Evolutionary conservation across 2,797 vertebrate genomes (phyloP).

Genomic region (Microcaecilia unicolor): DNA sequence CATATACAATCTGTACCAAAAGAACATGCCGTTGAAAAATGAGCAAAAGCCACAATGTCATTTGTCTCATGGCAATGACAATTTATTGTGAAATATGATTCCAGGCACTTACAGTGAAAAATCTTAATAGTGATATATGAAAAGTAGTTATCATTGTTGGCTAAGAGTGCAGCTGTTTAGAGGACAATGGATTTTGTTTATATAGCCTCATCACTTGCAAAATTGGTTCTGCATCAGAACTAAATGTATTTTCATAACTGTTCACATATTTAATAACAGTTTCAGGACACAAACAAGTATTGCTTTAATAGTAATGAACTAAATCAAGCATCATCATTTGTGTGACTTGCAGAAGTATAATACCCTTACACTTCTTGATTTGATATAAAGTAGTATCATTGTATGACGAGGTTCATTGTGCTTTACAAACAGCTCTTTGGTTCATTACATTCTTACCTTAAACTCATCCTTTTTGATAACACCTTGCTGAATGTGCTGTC

Average conservation of each 20-base stretch:
- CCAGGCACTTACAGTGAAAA: conserved; percentile 49
- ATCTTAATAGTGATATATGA: conserved; percentile 75
- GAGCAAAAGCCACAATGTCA: conserved; percentile 53
- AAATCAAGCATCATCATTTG: conserved; percentile 30
- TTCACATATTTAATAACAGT: conserved; percentile 39
- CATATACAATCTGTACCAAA: conserved; percentile 83
- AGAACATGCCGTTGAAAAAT: conserved; percentile 73
- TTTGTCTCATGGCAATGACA: conserved; percentile 75
- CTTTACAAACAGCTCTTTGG: conserved; percentile 17
- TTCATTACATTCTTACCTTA: conserved; percentile 67
- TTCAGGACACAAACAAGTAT: conserved; percentile 34
- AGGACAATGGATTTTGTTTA: conserved; percentile 56
- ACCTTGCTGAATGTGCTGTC: conserved; percentile 84
- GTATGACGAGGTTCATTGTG: conserved; percentile 5
- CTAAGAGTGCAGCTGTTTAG: conserved; percentile 47
- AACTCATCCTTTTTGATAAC: conserved; percentile 94
- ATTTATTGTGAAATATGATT: conserved; percentile 76
- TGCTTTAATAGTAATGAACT: conserved; percentile 30
- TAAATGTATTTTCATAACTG: conserved; percentile 41
- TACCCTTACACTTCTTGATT: conserved; percentile 26
- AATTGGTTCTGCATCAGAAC: conserved; percentile 47
- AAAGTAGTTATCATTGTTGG: conserved; percentile 57
- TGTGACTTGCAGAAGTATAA: conserved; percentile 17
- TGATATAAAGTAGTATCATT: conserved; percentile 4
- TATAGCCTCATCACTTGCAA: conserved; percentile 35